Percentiles rank a stretch among this genome's conserved stretches.
Evolutionary conservation across 2,888 invertebrate genomes (phyloP).

Genomic region (Scaptomyza polygonia): DNA sequence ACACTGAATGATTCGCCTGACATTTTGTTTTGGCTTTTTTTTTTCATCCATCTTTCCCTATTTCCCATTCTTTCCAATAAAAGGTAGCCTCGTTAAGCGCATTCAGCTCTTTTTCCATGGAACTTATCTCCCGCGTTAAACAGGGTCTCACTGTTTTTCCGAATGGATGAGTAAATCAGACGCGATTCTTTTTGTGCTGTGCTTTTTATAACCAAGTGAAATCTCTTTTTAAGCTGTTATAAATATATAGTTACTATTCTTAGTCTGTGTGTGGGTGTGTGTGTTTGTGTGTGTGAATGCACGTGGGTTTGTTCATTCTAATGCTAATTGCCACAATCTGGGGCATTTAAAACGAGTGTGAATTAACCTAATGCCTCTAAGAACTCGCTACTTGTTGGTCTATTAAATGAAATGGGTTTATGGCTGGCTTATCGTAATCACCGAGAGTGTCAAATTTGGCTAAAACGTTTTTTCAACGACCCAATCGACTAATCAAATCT

Average conservation of each 20-base stretch:
- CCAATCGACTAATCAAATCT: background rate
- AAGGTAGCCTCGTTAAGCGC: no score
- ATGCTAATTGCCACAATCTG: constrained; percentile 8
- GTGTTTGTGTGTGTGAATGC: constrained; percentile 6
- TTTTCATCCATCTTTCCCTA: no score
- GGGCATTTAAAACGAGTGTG: background rate
- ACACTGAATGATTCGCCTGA: no score
- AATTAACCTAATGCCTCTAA: background rate
- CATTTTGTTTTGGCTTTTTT: no score
- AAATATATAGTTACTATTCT: no score
- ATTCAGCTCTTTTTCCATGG: no score
- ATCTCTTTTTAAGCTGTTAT: background rate
- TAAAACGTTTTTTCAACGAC: constrained; percentile 3
- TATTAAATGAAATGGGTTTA: constrained; percentile 27
- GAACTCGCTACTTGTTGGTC: background rate
- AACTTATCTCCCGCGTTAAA: no score
- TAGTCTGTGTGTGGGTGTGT: no score
- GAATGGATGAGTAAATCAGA: background rate
- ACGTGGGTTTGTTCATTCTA: no score
- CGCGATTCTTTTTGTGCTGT: background rate
- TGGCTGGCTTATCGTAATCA: constrained; percentile 26
- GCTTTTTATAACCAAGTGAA: background rate
- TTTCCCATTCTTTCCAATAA: no score
- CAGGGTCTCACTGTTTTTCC: no score
- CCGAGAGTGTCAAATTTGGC: constrained; percentile 13